phyloP scores from a whole-genome alignment of 2,113 vertebrate species.

The Gobiocypris rarus region DNA sequence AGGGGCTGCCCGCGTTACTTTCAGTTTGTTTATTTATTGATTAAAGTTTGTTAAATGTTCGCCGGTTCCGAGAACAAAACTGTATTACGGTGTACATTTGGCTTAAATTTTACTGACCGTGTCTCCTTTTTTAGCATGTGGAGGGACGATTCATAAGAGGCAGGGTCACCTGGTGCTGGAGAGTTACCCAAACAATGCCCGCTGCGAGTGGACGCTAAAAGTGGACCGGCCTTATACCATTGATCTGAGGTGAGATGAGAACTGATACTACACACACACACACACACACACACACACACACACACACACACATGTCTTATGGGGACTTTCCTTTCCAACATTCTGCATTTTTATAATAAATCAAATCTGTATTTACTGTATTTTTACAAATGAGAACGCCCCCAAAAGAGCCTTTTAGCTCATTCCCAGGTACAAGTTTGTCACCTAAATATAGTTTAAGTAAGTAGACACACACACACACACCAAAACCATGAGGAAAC shows the following conservation, averaged over 20 bases:
- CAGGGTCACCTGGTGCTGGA: conserved; percentile 93
- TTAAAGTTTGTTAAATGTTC: too few relatives aligned
- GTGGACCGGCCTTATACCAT: conserved; percentile 86
- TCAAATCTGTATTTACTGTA: not conserved
- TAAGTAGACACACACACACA: not conserved
- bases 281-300: not conserved
- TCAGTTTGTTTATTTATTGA: too few relatives aligned
- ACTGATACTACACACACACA: not conserved
- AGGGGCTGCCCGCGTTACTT: too few relatives aligned
- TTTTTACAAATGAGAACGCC: not conserved
- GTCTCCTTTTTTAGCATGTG: conserved; percentile 80
- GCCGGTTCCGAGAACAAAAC: too few relatives aligned
- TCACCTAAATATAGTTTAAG: not conserved
- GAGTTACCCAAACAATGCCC: conserved; percentile 93
- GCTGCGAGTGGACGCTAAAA: conserved; percentile 93
- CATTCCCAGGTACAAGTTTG: not conserved
- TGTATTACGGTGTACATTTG: not conserved
- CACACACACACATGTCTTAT: not conserved
- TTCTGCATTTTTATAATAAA: too few relatives aligned
- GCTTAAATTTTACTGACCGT: conserved; percentile 16
- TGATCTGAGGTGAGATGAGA: conserved; percentile 87
- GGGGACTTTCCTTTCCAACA: not conserved
- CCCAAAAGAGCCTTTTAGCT: not conserved
- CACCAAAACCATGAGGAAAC: not conserved
- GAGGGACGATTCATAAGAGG: conserved; percentile 84